These are phyloP conservation scores for Sapajus apella DNA, from an alignment of 2,113 vertebrate species.

Conservation along the genomic window DNA sequence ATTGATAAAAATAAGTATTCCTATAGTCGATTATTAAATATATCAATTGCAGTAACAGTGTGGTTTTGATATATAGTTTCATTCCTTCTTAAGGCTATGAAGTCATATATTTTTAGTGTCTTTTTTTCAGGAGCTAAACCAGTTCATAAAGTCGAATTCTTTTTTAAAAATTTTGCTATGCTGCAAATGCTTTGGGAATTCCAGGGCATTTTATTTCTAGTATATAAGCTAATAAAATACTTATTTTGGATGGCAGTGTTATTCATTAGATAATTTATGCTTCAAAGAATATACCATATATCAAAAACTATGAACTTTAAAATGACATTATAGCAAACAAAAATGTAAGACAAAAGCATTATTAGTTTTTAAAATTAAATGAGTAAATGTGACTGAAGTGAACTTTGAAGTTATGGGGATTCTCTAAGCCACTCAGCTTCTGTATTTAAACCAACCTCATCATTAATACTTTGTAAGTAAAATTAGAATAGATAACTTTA, in stretches of 20 bases:
- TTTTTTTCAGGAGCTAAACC: neutral
- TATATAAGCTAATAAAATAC: neutral
- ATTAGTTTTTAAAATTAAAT: neutral
- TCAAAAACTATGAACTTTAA: neutral
- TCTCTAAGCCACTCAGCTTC: neutral
- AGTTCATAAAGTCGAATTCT: neutral
- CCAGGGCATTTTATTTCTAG: neutral
- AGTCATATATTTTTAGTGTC: neutral
- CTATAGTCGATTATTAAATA: constrained; percentile 26
- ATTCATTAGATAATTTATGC: neutral
- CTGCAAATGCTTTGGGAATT: neutral
- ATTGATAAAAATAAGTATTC: constrained; percentile 64
- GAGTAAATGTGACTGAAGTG: neutral
- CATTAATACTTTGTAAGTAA: neutral
- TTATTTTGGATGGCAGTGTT: neutral
- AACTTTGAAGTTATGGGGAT: neutral
- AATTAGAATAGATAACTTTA: neutral
- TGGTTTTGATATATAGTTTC: constrained; percentile 42
- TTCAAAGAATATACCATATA: neutral
- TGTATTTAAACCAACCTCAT: neutral
- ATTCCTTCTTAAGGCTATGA: neutral
- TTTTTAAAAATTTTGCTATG: neutral
- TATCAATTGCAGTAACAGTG: constrained; percentile 54
- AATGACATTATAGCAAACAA: neutral
- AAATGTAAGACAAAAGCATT: neutral